Conservation (phyloP, 2,113 vertebrate genomes). For the Protobothrops flavoviridis region DNA sequence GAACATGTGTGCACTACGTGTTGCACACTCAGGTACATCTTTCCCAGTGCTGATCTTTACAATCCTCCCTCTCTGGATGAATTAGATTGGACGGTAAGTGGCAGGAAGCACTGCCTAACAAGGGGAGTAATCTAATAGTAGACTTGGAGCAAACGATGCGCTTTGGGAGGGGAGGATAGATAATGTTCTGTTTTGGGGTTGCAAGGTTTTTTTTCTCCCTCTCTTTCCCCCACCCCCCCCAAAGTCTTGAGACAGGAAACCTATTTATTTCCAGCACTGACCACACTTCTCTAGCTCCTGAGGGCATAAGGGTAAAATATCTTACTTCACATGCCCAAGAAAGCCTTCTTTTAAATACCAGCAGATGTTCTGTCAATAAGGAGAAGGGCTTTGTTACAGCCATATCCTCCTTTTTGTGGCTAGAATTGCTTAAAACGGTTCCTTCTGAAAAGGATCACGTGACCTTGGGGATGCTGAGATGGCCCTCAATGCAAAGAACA, state of each 20-base stretch:
- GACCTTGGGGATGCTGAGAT: too few species aligned
- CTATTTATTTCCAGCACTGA: conserved; percentile 2
- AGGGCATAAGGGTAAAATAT: neutral
- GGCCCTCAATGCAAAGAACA: too few species aligned
- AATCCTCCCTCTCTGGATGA: neutral
- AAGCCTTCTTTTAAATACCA: neutral
- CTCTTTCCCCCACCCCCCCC: neutral
- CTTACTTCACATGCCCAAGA: neutral
- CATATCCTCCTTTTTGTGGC: neutral
- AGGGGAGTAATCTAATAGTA: neutral
- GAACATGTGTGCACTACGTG: neutral
- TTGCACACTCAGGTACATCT: too few species aligned
- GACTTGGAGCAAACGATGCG: neutral
- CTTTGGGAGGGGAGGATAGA: too few species aligned
- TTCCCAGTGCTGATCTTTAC: neutral
- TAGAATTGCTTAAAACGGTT: neutral
- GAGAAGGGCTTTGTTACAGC: neutral
- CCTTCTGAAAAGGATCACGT: neutral
- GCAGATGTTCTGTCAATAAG: conserved; percentile 10
- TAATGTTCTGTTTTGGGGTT: too few species aligned
- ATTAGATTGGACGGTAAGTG: conserved; percentile 7
- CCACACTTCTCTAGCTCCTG: neutral
- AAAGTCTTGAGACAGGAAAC: neutral
- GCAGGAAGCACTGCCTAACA: neutral
- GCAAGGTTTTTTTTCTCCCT: neutral